Conservation (phyloP, 2,888 invertebrate genomes). For the Nephrotoma flavescens region DNA sequence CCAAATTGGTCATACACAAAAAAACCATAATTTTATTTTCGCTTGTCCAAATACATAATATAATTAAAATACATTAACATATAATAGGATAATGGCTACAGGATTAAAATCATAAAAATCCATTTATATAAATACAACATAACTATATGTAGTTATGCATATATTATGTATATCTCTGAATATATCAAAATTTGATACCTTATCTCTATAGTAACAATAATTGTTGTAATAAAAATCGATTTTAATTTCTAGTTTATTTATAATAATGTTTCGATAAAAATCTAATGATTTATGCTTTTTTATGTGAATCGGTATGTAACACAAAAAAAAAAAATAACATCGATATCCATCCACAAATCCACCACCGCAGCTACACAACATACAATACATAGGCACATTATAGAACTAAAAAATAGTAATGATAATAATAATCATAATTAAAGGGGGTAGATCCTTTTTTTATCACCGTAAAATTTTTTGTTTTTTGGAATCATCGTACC, state of each 20-base stretch:
- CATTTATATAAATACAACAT: not conserved
- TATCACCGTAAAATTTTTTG: not conserved
- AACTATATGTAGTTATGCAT: not conserved
- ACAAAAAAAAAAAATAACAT: not conserved
- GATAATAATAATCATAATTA: not conserved
- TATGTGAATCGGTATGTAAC: not conserved
- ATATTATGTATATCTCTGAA: not conserved
- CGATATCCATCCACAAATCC: not conserved
- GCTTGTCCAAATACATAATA: not conserved
- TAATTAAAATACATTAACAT: not conserved
- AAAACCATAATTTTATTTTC: too few species aligned
- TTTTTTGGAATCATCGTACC: not conserved
- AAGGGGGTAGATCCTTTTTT: not conserved
- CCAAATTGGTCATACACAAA: too few species aligned
- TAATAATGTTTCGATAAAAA: not conserved
- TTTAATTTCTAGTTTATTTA: not conserved
- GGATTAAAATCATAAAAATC: not conserved
- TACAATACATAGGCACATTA: not conserved
- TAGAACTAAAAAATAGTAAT: not conserved
- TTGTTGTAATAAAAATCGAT: not conserved
- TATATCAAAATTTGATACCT: not conserved
- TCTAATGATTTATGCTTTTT: not conserved
- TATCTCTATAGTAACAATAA: not conserved
- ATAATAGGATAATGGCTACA: not conserved
- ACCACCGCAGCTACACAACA: not conserved